Evolutionary conservation across 2,888 invertebrate genomes (phyloP), one percentile per base, ranked within the genome.

Genomic region (Hirtodrosophila histrioides): DNA sequence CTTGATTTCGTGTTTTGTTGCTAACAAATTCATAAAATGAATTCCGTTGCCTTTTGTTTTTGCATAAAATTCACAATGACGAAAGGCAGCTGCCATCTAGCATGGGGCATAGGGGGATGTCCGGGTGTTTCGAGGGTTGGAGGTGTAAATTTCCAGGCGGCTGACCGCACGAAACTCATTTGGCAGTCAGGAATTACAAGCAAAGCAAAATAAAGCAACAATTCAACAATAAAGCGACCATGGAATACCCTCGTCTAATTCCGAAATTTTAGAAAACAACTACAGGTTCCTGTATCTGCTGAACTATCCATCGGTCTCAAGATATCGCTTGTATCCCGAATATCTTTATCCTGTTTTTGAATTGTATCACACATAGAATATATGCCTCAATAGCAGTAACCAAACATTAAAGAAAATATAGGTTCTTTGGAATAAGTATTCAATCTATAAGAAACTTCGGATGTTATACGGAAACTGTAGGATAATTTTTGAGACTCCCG

Each of bases 11-110:
- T 61, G 70, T 80, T 67, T 85, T 75, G 79, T 72, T 69, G 86
- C 73, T 78, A 85, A 82, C 68, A 85, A 82, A 81, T 81, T 85
- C 83, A 82, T 78, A 85, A 82, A 81, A 82, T 68, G 76, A 78
- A 81, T 85, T 78, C 79, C 79, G 57, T 69, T 67, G 57, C 67
- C 60, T 65, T 75, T 78, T 60, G 53, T 60, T 70, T 57, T 62
- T 75, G 57, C 75, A 62, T 62, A 45, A 56, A 75, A 56, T 54
- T 55, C 43, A 75, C 44, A 63, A 56, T 53, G 63, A 71, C 70
- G 53, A 53, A 61, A 67, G 73, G 36, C 67, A 57, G 61, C 49
- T 66, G 70, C 39, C 45, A 49, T 27, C 35, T 56, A 31, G n/a
- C 43, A 43, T 8, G 31, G 11, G 35, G 10, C n/a, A 3, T n/a